Base-by-base conservation (phyloP, 2,113 vertebrate species). In the Accipiter cooperii region DNA sequence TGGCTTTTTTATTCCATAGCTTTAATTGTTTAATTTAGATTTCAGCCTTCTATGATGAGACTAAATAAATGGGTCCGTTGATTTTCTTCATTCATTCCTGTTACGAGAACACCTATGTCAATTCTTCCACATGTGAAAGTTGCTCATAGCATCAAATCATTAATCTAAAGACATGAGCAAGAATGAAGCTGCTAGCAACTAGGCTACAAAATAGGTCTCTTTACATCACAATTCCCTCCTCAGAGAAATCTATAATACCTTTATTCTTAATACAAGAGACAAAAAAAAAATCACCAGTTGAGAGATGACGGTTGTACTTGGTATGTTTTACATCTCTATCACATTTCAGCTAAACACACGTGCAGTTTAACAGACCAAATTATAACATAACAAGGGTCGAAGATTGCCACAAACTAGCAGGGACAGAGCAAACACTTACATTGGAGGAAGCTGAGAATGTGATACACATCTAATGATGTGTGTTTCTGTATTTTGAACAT, bases 401-500 rank as follows among this genome's bases (percentile, higher is more conserved):
- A 63, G 31, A 29, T 26, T 76, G 44, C n/a, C 44, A 44, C 33
- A 91, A 61, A 55, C 17, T 25, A 76, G 10, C 26, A 84, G 15
- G 31, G 14, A 80, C 25, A 86, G 20, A 58, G 16, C 9, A 79
- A 90, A 74, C 75, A n/a, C 10, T 63, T 44, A 22, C 3, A 29
- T 0, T 34, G 24, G 33, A 81, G 18, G 33, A 90, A 75, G 52
- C 34, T 63, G 28, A 84, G 14, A 85, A 87, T 3, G 3, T 17
- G 40, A 51, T 14, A 84, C 6, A n/a, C 17, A 57, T 5, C 13
- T 47, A 78, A 21, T 9, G 8, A 10, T n/a, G 11, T 20, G 61
- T 28, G 13, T 57, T 84, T 74, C n/a, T 70, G 0, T 33, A 64
- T 63, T 55, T 64, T 0, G 0, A 80, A 69, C 9, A 64, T 2